Base-by-base conservation (phyloP, 2,797 vertebrate species). In the Syngnathus acus region DNA sequence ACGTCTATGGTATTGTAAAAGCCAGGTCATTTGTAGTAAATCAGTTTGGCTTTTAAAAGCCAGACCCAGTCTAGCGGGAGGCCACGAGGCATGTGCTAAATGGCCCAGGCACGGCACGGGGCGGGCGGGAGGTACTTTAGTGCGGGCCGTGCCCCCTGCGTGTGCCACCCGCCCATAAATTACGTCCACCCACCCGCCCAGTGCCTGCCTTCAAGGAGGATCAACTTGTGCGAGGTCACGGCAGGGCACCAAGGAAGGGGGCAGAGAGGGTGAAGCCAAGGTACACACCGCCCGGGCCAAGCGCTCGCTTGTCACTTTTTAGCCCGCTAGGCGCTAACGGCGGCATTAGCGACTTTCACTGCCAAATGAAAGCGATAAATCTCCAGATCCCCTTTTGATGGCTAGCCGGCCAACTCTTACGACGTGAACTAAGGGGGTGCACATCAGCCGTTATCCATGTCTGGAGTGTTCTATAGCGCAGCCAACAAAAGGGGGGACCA, bases 131-230 rank as follows among this genome's bases (percentile, higher is more conserved):
- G 62, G 62, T 16, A 21, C 82, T 88, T 89, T 89, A 89, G 85
- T 88, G 78, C 80, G 61, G 86, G 86, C 78, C 86, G 78, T 82
- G 84, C 79, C 84, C 88, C 60, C 79, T 32, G 81, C 85, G 83
- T 83, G 81, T 83, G 85, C 82, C 81, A 81, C 81, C 45, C 45
- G 78, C 73, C 86, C 82, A 88, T 86, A 89, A 86, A 87, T 89
- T 82, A 78, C 84, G 62, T 68, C 75, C 82, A 78, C 82, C 78
- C 74, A 80, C 71, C 79, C 78, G 81, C 80, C 58, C 80, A 79
- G 81, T 81, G 83, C 83, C 74, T 84, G 58, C 83, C 83, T 87
- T 86, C 76, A 85, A 88, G 83, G 84, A 84, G 82, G 82, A 79
- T 68, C 67, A 68, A 78, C 77, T 82, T 75, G 82, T 70, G 75